Evolutionary conservation across 1,140 invertebrate genomes (phyloP), one percentile per base, ranked within the genome.

Genomic region (Cyclina sinensis): DNA sequence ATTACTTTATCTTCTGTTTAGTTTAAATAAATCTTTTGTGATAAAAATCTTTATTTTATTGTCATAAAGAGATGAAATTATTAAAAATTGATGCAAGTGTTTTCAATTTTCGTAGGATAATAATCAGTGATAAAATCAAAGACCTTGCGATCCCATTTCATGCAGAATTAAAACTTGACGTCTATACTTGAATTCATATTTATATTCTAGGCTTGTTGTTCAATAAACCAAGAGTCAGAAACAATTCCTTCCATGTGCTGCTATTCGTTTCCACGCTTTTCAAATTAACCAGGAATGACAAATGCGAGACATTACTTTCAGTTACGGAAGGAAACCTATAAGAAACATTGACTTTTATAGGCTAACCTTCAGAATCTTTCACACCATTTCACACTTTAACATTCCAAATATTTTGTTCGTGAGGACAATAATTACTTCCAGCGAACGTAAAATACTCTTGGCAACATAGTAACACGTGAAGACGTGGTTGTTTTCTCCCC

Each of bases 311-410:
- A 70, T 70, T 70, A 70, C 32, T 16, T n/a, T 70, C 32, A 9
- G 21, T 70, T 70, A 70, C 37, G 65, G 37, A 70, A 21, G 32
- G 37, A 70, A 39, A 35, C 35, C 32, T 70, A 70, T 70, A 70
- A 35, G 32, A 37, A 70, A 70, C 65, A 70, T 70, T 70, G 65
- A 70, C 65, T 70, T 70, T 70, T 70, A 70, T 70, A 70, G 9
- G 65, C 65, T 5, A 35, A 27, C 32, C 32, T 30, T 37, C 65
- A 70, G 24, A 21, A 35, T 30, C 21, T 70, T 39, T 70, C 65
- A 39, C 65, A 70, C 65, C 54, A 70, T 18, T 70, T 1, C 65
- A 14, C 3, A 0, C 32, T 37, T 16, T 32, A 70, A 70, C 37
- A 70, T 70, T 12, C 32, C 32, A 18, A 70, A 70, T 70, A 37